Evolutionary conservation across 2,797 vertebrate genomes (phyloP).

Genomic region (Eulemur rubriventer): DNA sequence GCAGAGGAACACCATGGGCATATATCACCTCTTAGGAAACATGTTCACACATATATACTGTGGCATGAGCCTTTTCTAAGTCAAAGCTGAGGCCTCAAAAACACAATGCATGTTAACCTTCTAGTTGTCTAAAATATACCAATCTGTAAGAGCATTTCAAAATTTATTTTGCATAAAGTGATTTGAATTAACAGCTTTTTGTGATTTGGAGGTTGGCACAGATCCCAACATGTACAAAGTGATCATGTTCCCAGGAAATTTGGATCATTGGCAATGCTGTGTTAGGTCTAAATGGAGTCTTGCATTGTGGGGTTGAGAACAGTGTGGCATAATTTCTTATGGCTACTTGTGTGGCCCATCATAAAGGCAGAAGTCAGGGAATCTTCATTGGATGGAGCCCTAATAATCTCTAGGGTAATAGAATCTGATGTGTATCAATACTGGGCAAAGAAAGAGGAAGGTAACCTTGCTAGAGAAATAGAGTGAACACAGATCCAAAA

Average conservation of each 20-base stretch:
- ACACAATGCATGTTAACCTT: not conserved
- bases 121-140: not conserved
- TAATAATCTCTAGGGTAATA: not conserved
- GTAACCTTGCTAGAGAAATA: not conserved
- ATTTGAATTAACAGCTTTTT: constrained; percentile 65
- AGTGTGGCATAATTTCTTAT: not conserved
- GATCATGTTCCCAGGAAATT: constrained; percentile 36
- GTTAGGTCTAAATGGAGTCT: not conserved
- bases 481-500: constrained; percentile 6
- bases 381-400: not conserved
- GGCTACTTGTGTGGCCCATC: not conserved
- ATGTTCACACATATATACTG: not conserved
- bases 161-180: constrained; percentile 43
- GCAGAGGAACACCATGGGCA: not conserved
- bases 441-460: not conserved
- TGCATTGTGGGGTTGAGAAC: not conserved
- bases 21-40: not conserved
- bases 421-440: not conserved
- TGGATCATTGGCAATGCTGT: not conserved
- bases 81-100: not conserved
- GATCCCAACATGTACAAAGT: not conserved
- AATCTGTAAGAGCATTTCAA: not conserved
- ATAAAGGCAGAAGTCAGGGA: not conserved
- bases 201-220: constrained; percentile 41
- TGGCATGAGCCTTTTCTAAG: not conserved